phyloP scores from a whole-genome alignment of 2,113 vertebrate species.

The Calidris pugnax region DNA sequence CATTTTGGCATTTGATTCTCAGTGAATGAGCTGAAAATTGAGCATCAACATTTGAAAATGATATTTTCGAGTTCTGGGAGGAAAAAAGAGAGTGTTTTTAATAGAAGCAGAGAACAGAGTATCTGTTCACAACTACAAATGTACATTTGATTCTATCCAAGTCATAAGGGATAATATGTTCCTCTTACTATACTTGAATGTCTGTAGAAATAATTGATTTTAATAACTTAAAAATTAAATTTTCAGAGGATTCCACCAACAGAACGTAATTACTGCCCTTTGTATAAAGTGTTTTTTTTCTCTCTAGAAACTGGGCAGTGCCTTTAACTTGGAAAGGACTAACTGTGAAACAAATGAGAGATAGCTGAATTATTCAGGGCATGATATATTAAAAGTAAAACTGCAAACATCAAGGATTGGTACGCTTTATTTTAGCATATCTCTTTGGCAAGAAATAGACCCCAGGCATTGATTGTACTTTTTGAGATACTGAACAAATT shows the following conservation, averaged over 20 bases:
- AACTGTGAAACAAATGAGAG: not conserved
- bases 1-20: not conserved
- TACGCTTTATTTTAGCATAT: not conserved
- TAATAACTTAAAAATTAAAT: conserved; percentile 17
- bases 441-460: not conserved
- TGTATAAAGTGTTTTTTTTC: not conserved
- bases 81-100: not conserved
- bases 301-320: not conserved
- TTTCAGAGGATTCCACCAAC: conserved; percentile 3
- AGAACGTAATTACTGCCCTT: conserved; percentile 27
- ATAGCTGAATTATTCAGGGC: conserved; percentile 22
- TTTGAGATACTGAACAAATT: conserved; percentile 17
- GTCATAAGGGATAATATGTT: not conserved
- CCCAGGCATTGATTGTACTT: conserved; percentile 19
- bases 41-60: not conserved
- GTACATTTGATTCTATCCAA: not conserved
- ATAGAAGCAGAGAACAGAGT: not conserved
- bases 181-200: not conserved
- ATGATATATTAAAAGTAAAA: not conserved
- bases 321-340: not conserved
- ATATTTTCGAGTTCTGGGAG: not conserved
- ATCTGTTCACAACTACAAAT: not conserved
- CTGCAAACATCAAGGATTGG: not conserved
- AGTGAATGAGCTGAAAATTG: not conserved
- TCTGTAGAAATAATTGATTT: conserved; percentile 8